These are phyloP conservation scores for Pseudochirops corinnae DNA, from an alignment of 2,797 vertebrate species.

Conservation along the genomic window DNA sequence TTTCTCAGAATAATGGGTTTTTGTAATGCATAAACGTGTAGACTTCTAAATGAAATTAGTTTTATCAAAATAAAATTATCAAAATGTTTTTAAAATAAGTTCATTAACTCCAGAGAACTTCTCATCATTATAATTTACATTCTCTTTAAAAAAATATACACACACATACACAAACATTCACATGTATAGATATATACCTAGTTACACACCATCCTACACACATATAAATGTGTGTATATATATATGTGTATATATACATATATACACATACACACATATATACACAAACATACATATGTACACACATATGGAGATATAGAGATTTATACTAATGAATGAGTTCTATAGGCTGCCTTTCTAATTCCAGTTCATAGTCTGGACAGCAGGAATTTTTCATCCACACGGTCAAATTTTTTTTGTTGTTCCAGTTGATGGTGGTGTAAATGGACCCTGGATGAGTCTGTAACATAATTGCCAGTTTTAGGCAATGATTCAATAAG, in stretches of 20 bases:
- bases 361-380: neutral
- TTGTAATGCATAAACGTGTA: neutral
- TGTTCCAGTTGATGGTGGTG: slow-evolving; percentile 49
- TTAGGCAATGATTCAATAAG: slow-evolving; percentile 43
- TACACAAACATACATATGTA: no score
- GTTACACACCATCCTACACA: neutral
- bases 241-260: no score
- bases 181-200: neutral
- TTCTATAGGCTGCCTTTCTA: neutral
- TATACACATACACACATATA: no score
- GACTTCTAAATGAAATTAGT: neutral
- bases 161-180: neutral
- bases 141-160: neutral
- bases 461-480: slow-evolving; percentile 38
- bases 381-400: neutral
- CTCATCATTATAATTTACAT: neutral
- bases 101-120: neutral
- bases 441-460: slow-evolving; percentile 30
- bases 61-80: neutral
- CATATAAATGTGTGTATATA: neutral
- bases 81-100: neutral
- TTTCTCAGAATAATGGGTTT: neutral
- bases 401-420: neutral
- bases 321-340: neutral
- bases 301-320: no score